A percentile compares a stretch with the other conserved stretches of the same genome.
Evolutionary conservation across 2,797 vertebrate species (phyloP).

Genomic region (Champsocephalus gunnari): DNA sequence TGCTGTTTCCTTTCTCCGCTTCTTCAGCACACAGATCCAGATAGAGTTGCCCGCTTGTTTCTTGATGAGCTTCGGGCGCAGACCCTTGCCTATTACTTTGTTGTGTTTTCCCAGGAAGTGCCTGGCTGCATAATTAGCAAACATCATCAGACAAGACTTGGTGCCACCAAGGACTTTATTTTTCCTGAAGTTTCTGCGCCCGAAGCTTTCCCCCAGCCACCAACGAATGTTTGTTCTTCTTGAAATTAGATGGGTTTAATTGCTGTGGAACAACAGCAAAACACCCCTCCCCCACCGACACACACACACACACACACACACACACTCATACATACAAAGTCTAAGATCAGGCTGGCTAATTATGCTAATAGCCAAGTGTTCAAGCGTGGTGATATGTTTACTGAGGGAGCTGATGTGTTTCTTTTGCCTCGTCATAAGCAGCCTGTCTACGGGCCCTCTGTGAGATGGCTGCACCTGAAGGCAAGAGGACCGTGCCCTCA

Average conservation of each 20-base stretch:
- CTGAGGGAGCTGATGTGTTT: constrained; percentile 96
- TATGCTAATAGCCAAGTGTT: constrained; percentile 99
- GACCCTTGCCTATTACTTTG: constrained; percentile 91
- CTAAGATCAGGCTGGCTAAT: constrained; percentile 97
- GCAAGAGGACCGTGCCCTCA: constrained; percentile 89
- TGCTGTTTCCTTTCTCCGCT: constrained; percentile 56
- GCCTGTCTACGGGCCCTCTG: constrained; percentile 89
- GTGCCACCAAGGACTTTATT: constrained; percentile 88
- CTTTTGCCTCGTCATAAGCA: constrained; percentile 94
- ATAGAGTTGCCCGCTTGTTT: constrained; percentile 91
- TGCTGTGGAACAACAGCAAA: constrained; percentile 91
- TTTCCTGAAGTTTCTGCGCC: constrained; percentile 91
- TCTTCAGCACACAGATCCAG: constrained; percentile 76
- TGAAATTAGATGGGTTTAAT: constrained; percentile 99
- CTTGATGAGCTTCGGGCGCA: constrained; percentile 95
- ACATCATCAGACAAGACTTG: constrained; percentile 97
- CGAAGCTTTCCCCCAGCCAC: constrained; percentile 93
- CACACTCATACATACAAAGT: constrained; percentile 71
- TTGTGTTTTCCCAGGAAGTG: constrained; percentile 87
- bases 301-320: constrained; percentile 19
- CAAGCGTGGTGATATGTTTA: constrained; percentile 96
- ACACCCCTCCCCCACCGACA: constrained; percentile 64
- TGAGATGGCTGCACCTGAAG: constrained; percentile 90
- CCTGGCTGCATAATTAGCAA: constrained; percentile 97
- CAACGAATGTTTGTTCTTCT: constrained; percentile 98